phyloP scores from a whole-genome alignment of 1,140 invertebrate species.

The Odontomachus brunneus region DNA sequence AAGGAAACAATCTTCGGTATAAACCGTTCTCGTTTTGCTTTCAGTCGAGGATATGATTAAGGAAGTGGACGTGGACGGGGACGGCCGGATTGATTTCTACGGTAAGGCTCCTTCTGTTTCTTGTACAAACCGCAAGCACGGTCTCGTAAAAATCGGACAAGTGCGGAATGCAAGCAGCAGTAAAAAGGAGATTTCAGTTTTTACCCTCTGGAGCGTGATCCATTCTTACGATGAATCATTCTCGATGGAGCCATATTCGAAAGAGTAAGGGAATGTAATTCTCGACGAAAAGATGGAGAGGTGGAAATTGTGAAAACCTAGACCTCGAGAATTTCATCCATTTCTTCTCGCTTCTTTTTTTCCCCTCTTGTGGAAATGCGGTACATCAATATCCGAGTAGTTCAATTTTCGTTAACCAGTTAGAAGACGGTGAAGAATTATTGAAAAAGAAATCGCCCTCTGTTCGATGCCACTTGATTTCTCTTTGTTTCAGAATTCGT shows the following conservation, averaged over 20 bases:
- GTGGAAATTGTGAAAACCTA: not conserved
- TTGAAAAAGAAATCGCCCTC: not conserved
- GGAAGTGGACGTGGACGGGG: slow-evolving; percentile 95
- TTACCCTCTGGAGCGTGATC: not conserved
- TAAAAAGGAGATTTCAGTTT: slow-evolving; percentile 16
- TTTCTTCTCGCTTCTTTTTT: too few relatives aligned
- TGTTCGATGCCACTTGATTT: not conserved
- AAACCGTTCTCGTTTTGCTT: slow-evolving; percentile 79
- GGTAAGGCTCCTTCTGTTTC: slow-evolving; percentile 86
- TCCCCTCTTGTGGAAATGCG: too few relatives aligned
- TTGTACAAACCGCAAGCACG: not conserved
- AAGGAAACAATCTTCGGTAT: not conserved
- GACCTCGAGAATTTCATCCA: too few relatives aligned
- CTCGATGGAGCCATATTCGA: slow-evolving; percentile 3
- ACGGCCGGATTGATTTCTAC: slow-evolving; percentile 95
- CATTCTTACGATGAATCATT: slow-evolving; percentile 1
- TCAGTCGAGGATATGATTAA: slow-evolving; percentile 97
- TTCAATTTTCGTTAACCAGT: too few relatives aligned
- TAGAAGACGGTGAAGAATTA: not conserved
- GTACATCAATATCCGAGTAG: too few relatives aligned
- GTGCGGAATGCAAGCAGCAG: not conserved
- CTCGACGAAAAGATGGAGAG: not conserved
- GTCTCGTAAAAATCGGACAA: slow-evolving; percentile 15
- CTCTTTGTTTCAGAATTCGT: slow-evolving; percentile 90
- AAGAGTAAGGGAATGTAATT: slow-evolving; percentile 4